These are phyloP conservation scores for Lamproptera curius DNA, from an alignment of 2,888 invertebrate species.

Conservation along the genomic window DNA sequence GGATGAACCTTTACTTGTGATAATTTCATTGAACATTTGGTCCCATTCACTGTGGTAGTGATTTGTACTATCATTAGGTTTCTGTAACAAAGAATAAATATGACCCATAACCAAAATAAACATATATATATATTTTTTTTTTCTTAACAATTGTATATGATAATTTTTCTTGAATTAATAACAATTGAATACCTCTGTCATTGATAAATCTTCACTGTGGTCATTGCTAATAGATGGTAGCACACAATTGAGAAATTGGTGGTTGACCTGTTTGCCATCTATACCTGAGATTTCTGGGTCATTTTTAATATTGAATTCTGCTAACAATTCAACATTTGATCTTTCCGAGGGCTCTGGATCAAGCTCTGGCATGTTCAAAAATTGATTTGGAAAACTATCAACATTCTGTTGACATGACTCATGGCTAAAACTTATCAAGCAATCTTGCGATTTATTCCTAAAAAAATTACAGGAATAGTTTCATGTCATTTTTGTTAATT, in stretches of 20 bases:
- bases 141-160: no score
- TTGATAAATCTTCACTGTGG: conserved; percentile 56
- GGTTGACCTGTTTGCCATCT: conserved; percentile 38
- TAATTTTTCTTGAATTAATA: not conserved
- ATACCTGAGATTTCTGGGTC: conserved; percentile 47
- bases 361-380: conserved; percentile 64
- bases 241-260: conserved; percentile 62
- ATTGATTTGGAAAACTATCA: conserved; percentile 50
- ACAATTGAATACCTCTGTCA: conserved; percentile 46
- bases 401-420: conserved; percentile 45
- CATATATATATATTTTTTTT: no score
- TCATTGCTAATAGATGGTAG: conserved; percentile 63
- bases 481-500: no score
- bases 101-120: no score
- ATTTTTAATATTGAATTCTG: conserved; percentile 61
- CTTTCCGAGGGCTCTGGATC: conserved; percentile 45
- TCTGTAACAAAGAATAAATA: conserved; percentile 38
- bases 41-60: conserved; percentile 70
- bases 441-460: conserved; percentile 45
- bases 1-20: conserved; percentile 49
- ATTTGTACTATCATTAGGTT: conserved; percentile 44
- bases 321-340: conserved; percentile 52
- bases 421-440: conserved; percentile 48
- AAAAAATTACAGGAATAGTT: no score
- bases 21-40: conserved; percentile 69